Evolutionary conservation across 2,888 invertebrate species (phyloP), one percentile per base, ranked within the genome.

Genomic region (Orchestes rusci): DNA sequence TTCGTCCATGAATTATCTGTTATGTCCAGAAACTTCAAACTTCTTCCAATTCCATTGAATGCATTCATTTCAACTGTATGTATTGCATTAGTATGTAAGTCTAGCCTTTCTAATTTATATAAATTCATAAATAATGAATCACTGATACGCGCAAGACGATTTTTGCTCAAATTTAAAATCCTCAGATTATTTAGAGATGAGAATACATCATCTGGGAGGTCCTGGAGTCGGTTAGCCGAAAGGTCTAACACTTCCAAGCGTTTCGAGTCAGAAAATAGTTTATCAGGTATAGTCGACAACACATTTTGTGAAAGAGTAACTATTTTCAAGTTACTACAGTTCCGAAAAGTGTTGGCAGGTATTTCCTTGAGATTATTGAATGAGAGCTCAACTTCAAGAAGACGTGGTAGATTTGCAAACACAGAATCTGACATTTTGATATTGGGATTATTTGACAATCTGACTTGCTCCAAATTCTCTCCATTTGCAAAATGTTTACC

Each of bases 241-340:
- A 90, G 65, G 66, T 85, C 84, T 45, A 90, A 70, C 53, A 75
- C 75, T 54, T 73, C 71, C 5, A 90, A 68, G 0, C 76, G 75
- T 18, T 69, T 67, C 8, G 83, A 71, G 34, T 80, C 78, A 18
- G 73, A 72, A 56, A 88, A 80, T 13, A 82, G 60, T 57, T 80
- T 74, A 16, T 72, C 70, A 3, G 61, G 56, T 12, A 62, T 12
- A 1, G 58, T 60, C 19, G 56, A 61, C 3, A 81, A 64, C 38
- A 67, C 64, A 59, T 83, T 87, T 36, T 72, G 70, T 18, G 74
- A 70, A 43, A 89, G 66, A 45, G 74, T 74, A 53, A 90, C 70
- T 55, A 73, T 76, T 2, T 66, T 71, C 27, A 88, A 63, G 34
- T 69, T 69, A 1, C 64, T 61, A 1, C 80, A 79, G 53, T 77